Conservation (phyloP, 2,888 invertebrate species). For the Hydrotaea cyrtoneurina region DNA sequence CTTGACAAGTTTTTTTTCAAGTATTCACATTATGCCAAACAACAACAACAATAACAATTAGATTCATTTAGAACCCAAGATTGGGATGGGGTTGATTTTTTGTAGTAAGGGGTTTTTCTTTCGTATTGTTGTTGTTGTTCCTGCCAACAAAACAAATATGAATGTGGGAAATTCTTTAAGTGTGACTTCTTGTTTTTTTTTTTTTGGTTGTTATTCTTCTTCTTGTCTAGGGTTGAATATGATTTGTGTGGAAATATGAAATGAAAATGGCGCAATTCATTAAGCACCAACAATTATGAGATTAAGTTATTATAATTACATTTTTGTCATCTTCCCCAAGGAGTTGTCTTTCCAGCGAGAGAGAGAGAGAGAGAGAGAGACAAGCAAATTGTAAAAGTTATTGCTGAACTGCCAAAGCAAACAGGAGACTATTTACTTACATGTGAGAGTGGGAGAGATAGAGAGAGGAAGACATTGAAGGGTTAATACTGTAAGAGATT, state of each 20-base stretch:
- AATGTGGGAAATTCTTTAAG: background rate
- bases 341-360: background rate
- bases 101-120: background rate
- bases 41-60: slow-evolving; percentile 8
- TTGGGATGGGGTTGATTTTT: background rate
- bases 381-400: background rate
- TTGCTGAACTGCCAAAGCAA: background rate
- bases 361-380: background rate
- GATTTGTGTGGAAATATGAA: slow-evolving; percentile 1
- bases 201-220: background rate
- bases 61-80: background rate
- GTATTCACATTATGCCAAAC: slow-evolving; percentile 10
- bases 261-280: slow-evolving; percentile 20
- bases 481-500: no score
- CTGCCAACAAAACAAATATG: no score
- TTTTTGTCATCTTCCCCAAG: background rate
- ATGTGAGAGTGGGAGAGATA: no score
- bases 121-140: no score
- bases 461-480: no score
- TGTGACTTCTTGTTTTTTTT: background rate
- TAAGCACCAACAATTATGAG: slow-evolving; percentile 12
- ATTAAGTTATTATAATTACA: slow-evolving; percentile 22
- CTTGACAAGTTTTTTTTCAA: slow-evolving; percentile 22
- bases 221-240: background rate
- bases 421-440: no score